Evolutionary conservation across 2,888 invertebrate species (phyloP).

Genomic region (Chloromyia formosa): DNA sequence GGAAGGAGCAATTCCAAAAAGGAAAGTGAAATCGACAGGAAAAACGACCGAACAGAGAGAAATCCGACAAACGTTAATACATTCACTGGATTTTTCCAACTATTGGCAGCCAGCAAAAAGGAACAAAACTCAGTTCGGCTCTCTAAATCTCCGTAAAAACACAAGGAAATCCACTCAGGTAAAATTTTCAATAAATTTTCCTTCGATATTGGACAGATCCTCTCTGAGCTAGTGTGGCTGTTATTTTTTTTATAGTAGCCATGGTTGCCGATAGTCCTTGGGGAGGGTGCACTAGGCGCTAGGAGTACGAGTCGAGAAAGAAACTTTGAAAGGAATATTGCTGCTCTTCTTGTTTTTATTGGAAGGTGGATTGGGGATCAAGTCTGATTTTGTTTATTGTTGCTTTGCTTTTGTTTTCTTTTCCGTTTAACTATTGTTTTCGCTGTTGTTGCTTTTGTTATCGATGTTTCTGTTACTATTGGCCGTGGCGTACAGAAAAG

Average conservation of each 20-base stretch:
- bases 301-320: no score
- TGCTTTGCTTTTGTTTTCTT: background rate
- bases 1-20: background rate
- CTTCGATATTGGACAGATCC: constrained; percentile 20
- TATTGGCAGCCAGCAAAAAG: no score
- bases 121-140: background rate
- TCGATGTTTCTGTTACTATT: background rate
- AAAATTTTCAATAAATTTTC: constrained; percentile 38
- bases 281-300: no score
- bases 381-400: constrained; percentile 6
- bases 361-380: constrained; percentile 1
- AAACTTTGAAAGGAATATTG: background rate
- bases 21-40: constrained; percentile 5
- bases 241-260: no score
- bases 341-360: background rate
- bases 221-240: background rate
- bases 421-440: background rate
- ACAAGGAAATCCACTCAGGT: constrained; percentile 36
- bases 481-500: constrained; percentile 1
- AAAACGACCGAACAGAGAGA: background rate
- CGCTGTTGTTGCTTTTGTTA: background rate
- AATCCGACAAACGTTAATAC: constrained; percentile 5
- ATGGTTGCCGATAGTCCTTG: no score
- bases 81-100: background rate
- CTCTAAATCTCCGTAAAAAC: background rate